phyloP scores from a whole-genome alignment of 2,797 vertebrate genomes.

The Euthynnus affinis region DNA sequence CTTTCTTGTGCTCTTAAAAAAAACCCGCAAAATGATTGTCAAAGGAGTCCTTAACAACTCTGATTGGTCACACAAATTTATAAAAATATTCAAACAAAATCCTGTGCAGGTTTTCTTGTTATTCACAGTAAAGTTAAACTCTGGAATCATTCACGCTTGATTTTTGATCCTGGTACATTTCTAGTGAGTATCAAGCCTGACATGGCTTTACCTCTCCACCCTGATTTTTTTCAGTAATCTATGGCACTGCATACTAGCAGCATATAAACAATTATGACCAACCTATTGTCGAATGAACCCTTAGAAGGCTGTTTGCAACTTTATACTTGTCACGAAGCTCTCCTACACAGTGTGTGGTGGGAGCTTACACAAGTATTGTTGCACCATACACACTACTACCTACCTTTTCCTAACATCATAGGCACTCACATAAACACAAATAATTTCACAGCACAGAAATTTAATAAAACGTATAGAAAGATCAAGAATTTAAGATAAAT shows the following conservation, averaged over 20 bases:
- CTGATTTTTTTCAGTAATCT: not conserved
- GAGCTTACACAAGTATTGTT: slow-evolving; percentile 72
- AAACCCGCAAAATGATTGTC: not conserved
- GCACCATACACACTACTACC: slow-evolving; percentile 65
- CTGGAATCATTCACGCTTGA: not conserved
- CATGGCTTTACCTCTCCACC: not conserved
- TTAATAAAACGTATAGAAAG: slow-evolving; percentile 25
- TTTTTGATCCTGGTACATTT: not conserved
- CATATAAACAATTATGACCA: not conserved
- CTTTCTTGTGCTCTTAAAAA: not conserved
- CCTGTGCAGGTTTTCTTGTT: not conserved
- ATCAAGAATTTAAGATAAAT: slow-evolving; percentile 33
- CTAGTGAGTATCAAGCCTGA: slow-evolving; percentile 2
- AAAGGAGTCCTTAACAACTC: not conserved
- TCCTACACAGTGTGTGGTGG: slow-evolving; percentile 7
- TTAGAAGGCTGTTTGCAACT: slow-evolving; percentile 79
- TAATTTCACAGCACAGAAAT: slow-evolving; percentile 19
- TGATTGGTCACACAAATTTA: not conserved
- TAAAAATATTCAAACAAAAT: not conserved
- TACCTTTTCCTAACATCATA: slow-evolving; percentile 59
- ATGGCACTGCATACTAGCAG: not conserved
- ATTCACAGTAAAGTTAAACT: not conserved
- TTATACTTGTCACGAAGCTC: slow-evolving; percentile 66
- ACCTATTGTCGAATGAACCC: slow-evolving; percentile 62
- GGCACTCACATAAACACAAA: slow-evolving; percentile 25